These are phyloP conservation scores for Euphonia xanthogaster DNA, from an alignment of 2,797 vertebrate species.

Conservation along the genomic window DNA sequence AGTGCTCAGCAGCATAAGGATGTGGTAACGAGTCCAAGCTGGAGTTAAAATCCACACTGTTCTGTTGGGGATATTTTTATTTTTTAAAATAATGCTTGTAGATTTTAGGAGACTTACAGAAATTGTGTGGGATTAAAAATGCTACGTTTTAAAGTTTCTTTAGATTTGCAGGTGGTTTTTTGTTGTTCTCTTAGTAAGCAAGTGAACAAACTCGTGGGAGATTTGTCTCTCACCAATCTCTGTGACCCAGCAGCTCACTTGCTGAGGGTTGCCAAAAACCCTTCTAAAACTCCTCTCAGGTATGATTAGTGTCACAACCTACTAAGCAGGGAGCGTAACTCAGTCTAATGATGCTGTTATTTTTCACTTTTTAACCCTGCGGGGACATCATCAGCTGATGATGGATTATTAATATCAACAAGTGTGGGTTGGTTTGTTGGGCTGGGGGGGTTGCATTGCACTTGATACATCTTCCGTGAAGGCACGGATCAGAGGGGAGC, in stretches of 20 bases:
- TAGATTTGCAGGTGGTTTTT: not conserved
- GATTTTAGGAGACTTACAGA: not conserved
- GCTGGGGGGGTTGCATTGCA: not conserved
- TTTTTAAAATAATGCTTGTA: not conserved
- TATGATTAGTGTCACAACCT: not conserved
- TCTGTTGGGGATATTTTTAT: not conserved
- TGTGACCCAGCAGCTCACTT: not conserved
- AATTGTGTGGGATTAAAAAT: not conserved
- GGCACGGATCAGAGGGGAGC: not conserved
- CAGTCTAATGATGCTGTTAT: not conserved
- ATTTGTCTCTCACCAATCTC: not conserved
- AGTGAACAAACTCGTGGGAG: not conserved
- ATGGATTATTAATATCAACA: not conserved
- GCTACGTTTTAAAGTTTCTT: not conserved
- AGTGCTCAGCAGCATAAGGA: fast-evolving
- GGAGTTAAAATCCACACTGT: not conserved
- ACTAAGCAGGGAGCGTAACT: not conserved
- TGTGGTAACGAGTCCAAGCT: not conserved
- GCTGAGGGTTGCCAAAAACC: not conserved
- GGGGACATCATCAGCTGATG: not conserved
- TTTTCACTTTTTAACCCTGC: not conserved
- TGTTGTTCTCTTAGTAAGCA: not conserved
- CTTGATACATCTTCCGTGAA: not conserved
- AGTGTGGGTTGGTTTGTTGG: not conserved
- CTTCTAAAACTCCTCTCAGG: not conserved